Conservation (phyloP, 1,140 invertebrate genomes). For the Ceratina calcarata region DNA sequence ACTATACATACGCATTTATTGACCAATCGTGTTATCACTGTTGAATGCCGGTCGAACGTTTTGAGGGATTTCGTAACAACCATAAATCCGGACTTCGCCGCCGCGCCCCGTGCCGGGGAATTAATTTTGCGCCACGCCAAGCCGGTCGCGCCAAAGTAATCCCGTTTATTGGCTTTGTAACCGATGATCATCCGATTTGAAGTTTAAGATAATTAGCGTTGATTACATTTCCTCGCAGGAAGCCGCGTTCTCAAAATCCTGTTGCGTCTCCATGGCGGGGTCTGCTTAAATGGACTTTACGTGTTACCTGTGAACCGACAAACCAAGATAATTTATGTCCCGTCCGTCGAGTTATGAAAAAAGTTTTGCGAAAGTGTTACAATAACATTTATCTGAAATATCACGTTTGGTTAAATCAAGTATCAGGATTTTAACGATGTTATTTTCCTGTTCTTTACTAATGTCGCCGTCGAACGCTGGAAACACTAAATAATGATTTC, state of each 20-base stretch:
- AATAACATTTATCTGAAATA: neutral
- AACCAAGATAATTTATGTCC: constrained; percentile 31
- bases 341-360: neutral
- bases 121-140: constrained; percentile 23
- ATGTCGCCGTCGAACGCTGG: too few relatives aligned
- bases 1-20: too few relatives aligned
- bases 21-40: neutral
- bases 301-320: constrained; percentile 17
- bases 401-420: too few relatives aligned
- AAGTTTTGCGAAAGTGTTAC: neutral
- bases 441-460: too few relatives aligned
- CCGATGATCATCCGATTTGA: constrained; percentile 44
- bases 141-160: constrained; percentile 21
- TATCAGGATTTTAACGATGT: too few relatives aligned
- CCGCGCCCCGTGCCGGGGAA: neutral
- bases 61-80: neutral
- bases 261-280: constrained; percentile 4
- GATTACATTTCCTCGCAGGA: constrained; percentile 35
- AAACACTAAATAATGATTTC: too few relatives aligned
- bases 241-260: constrained; percentile 19
- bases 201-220: constrained; percentile 47
- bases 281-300: constrained; percentile 44
- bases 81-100: too few relatives aligned
- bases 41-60: too few relatives aligned
- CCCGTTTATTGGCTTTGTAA: constrained; percentile 44